Evolutionary conservation across 2,797 vertebrate genomes (phyloP), one percentile per base, ranked within the genome.

Genomic region (Sorex maritimensis): DNA sequence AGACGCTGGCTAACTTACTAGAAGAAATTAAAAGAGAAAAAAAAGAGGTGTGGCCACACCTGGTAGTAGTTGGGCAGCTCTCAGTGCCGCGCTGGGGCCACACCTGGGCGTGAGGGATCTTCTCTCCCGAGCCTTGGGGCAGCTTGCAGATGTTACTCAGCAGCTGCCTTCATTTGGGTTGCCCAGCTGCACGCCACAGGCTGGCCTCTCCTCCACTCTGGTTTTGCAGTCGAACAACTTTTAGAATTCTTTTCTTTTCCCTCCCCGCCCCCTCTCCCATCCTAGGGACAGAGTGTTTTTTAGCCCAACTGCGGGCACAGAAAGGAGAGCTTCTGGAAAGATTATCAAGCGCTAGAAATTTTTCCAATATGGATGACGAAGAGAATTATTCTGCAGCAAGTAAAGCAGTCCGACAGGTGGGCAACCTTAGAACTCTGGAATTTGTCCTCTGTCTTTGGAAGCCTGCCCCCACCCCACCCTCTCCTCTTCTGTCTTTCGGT

Each of bases 301-400:
- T 99, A 85, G 98, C 98, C 2, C 99, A 99, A 95, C 98, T 99
- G 98, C 98, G 98, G 11, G 98, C 99, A 49, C 99, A 99, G 95
- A 99, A 98, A 97, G 98, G 98, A 28, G 99, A 99, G 92, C 98
- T 99, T 96, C 93, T 99, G 95, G 99, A 99, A 97, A 98, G 99
- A 95, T 98, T 99, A 30, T 99, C 99, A 58, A 99, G 98, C 14
- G 99, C 99, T 90, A 99, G 99, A 96, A 99, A 99, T 95, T 99
- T 99, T 97, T 98, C 98, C 84, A 99, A 98, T 94, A 98, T 99
- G 98, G 99, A 99, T 0, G 99, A 99, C 10, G 98, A 99, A 91
- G 99, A 99, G 65, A 99, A 99, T 97, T 99, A 99, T 94, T 98
- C 95, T 1, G 98, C 98, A 74, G 99, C 99, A 38, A 99, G 98